Percentiles rank a stretch among this genome's conserved stretches.
Evolutionary conservation across 2,888 invertebrate species (phyloP).

Genomic region (Morpho deidamia): DNA sequence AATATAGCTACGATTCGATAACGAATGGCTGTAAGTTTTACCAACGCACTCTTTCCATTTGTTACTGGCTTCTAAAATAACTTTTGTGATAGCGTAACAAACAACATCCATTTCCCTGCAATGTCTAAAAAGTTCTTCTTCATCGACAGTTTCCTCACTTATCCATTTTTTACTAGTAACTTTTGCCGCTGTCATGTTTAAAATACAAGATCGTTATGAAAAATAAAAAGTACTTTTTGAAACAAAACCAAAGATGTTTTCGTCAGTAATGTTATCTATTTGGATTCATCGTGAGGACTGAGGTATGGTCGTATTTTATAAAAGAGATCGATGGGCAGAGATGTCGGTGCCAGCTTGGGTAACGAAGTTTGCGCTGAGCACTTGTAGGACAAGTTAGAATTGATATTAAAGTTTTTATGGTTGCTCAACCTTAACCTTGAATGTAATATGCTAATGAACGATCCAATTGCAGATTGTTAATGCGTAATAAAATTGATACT

Average conservation of each 20-base stretch:
- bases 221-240: constrained; percentile 3
- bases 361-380: constrained; percentile 36
- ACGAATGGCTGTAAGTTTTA: constrained; percentile 43
- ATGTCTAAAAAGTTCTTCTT: constrained; percentile 66
- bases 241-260: constrained; percentile 6
- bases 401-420: constrained; percentile 54
- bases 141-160: constrained; percentile 71
- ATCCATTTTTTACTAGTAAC: constrained; percentile 71
- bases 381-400: constrained; percentile 60
- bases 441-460: constrained; percentile 19
- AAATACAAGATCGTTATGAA: background rate
- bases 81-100: constrained; percentile 64
- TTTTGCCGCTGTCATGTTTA: constrained; percentile 47
- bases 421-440: constrained; percentile 48
- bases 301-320: constrained; percentile 41
- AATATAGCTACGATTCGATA: constrained; percentile 64
- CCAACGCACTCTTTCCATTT: constrained; percentile 62
- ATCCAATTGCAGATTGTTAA: background rate
- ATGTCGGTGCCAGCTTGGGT: constrained; percentile 54
- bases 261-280: constrained; percentile 39
- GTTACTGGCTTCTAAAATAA: constrained; percentile 64
- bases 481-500: background rate
- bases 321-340: constrained; percentile 63
- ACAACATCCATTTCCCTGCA: constrained; percentile 72
- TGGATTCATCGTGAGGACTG: constrained; percentile 53